Conservation (phyloP, 1,140 invertebrate species). For the Sinonovacula constricta region DNA sequence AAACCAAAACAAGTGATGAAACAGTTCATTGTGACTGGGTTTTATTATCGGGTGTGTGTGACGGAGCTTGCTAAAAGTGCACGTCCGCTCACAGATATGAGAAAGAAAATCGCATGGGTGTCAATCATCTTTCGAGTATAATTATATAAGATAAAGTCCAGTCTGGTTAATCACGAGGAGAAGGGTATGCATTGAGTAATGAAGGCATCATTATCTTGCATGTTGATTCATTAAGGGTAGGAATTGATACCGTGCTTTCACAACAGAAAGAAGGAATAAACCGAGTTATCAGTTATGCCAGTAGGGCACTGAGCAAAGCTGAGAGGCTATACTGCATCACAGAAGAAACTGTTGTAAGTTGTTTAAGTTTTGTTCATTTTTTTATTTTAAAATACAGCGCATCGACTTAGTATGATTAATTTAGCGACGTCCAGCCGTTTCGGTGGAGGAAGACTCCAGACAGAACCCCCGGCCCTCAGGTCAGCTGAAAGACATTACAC, state of each 20-base stretch:
- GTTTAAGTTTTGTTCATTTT: too few species aligned
- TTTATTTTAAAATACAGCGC: slow-evolving; percentile 39
- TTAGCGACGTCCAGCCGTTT: too few species aligned
- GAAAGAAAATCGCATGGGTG: too few species aligned
- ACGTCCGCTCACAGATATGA: too few species aligned
- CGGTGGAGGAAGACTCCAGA: slow-evolving; percentile 58
- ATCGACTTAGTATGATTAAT: slow-evolving; percentile 45
- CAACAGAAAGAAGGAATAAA: slow-evolving; percentile 60
- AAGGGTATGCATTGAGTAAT: slow-evolving; percentile 2
- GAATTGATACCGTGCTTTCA: slow-evolving; percentile 62
- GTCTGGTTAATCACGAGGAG: slow-evolving; percentile 9
- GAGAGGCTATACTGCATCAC: slow-evolving; percentile 79
- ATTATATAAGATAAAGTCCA: too few species aligned
- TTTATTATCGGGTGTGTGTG: too few species aligned
- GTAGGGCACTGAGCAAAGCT: slow-evolving; percentile 54
- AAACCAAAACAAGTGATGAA: too few species aligned
- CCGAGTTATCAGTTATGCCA: slow-evolving; percentile 55
- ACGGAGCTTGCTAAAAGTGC: too few species aligned
- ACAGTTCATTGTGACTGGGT: too few species aligned
- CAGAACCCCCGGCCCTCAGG: slow-evolving; percentile 49
- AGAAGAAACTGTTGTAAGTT: slow-evolving; percentile 56
- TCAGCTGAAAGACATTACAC: slow-evolving; percentile 49
- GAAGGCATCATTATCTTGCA: slow-evolving; percentile 51
- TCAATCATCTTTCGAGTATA: too few species aligned
- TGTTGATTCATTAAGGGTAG: slow-evolving; percentile 56